Evolutionary conservation across 2,113 vertebrate species (phyloP), one percentile per base, ranked within the genome.

Genomic region (Mixornis gularis): DNA sequence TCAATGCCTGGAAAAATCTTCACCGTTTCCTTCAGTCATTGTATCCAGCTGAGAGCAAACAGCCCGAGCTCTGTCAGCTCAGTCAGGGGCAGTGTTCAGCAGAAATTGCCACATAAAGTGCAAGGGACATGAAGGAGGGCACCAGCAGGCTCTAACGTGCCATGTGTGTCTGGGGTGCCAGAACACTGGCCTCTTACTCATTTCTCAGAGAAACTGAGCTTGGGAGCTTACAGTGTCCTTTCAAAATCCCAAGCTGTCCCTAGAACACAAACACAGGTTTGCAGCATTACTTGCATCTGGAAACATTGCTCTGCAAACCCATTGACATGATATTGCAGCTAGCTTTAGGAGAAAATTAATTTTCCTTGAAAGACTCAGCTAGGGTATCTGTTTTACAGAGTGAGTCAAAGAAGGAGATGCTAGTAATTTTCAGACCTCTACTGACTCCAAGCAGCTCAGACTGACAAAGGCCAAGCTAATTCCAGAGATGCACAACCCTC

Each of bases 121-220:
- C 62, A 36, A 62, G 77, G 77, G 65, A 25, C 29, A 6, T 0
- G 1, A 41, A 51, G 70, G 12, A 74, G 34, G 11, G 10, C 29
- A 43, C 32, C 9, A 10, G 49, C 0, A 0, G 34, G 36, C 34
- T 55, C 44, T 51, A 40, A 59, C 0, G 1, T 44, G 56, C 25
- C 29, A 4, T 8, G 22, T 76, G 32, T 1, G 10, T 43, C 62
- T 51, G 49, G 49, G 38, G 32, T 58, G 41, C 32, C 49, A 53
- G 29, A 62, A 32, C 34, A n/a, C 44, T 68, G 32, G 53, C 25
- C 65, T 86, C 44, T 48, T 49, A 22, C 30, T 81, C 2, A 1
- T 44, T 68, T 56, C 58, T 69, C 41, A 69, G 58, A 34, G 32
- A 76, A 79, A 55, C 55, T 38, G 60, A 70, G 4, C 3, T 43